Percentiles rank a stretch among this genome's conserved stretches.
Evolutionary conservation across 2,113 vertebrate genomes (phyloP).

Genomic region (Chauna torquata): DNA sequence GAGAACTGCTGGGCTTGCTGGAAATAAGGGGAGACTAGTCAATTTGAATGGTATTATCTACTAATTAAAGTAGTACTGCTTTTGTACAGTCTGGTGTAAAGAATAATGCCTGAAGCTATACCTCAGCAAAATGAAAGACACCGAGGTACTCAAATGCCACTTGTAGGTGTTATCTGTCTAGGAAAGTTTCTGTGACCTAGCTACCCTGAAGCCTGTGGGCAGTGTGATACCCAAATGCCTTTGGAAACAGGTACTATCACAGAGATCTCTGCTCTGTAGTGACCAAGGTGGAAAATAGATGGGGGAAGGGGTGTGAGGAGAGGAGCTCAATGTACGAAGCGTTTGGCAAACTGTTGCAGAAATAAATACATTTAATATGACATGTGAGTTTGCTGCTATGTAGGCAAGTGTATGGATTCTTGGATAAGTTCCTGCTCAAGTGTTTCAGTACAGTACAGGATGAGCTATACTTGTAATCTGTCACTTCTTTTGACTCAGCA

Average conservation of each 20-base stretch:
- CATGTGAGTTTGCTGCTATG: not conserved
- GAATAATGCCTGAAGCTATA: not conserved
- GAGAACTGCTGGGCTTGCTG: not conserved
- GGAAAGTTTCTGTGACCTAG: slow-evolving; percentile 19
- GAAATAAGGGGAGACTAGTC: not conserved
- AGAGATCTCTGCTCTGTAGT: not conserved
- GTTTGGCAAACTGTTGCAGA: not conserved
- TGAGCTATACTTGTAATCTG: not conserved
- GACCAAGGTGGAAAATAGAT: not conserved
- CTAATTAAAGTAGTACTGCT: not conserved
- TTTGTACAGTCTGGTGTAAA: not conserved
- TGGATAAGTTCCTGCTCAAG: not conserved
- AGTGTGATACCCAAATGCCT: not conserved
- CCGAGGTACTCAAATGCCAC: not conserved
- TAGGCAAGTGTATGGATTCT: not conserved
- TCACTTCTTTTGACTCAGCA: not conserved
- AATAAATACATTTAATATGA: not conserved
- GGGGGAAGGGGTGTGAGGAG: not conserved
- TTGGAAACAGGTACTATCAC: not conserved
- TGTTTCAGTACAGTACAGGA: not conserved
- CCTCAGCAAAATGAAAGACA: not conserved
- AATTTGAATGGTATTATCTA: not conserved
- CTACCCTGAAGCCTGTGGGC: not conserved
- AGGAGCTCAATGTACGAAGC: not conserved
- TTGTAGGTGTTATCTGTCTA: not conserved